phyloP scores from a whole-genome alignment of 2,797 vertebrate genomes.

The Eremophila alpestris region DNA sequence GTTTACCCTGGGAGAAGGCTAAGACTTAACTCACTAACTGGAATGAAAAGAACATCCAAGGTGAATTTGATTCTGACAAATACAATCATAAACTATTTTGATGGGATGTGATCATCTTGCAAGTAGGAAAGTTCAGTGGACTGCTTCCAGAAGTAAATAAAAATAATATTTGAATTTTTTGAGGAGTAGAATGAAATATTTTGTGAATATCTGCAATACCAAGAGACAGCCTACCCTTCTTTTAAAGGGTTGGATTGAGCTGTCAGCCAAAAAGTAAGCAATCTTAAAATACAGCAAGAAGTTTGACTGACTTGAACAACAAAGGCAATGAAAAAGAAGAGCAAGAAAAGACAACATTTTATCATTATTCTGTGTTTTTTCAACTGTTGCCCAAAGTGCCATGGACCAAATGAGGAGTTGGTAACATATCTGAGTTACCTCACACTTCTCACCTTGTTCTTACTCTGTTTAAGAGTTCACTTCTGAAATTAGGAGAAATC shows the following conservation, averaged over 20 bases:
- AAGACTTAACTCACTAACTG: background rate
- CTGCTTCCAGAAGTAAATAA: background rate
- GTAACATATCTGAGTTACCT: background rate
- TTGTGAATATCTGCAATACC: background rate
- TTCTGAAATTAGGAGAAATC: background rate
- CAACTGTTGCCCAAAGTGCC: background rate
- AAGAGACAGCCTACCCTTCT: background rate
- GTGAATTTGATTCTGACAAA: background rate
- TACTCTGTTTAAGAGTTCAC: background rate
- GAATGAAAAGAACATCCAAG: background rate
- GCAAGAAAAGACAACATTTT: accelerated
- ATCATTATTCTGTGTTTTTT: background rate
- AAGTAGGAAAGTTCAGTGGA: background rate
- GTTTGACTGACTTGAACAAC: background rate
- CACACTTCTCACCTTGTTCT: background rate
- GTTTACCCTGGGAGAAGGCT: background rate
- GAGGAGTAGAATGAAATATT: background rate
- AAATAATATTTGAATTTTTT: background rate
- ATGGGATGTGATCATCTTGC: background rate
- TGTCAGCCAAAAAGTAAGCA: background rate
- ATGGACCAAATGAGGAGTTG: background rate
- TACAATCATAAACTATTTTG: background rate
- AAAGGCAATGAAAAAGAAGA: background rate
- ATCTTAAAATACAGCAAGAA: background rate
- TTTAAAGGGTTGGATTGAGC: background rate